A percentile compares a stretch with the other conserved stretches of the same genome.
Evolutionary conservation across 2,113 vertebrate genomes (phyloP).

Genomic region (Phycodurus eques): DNA sequence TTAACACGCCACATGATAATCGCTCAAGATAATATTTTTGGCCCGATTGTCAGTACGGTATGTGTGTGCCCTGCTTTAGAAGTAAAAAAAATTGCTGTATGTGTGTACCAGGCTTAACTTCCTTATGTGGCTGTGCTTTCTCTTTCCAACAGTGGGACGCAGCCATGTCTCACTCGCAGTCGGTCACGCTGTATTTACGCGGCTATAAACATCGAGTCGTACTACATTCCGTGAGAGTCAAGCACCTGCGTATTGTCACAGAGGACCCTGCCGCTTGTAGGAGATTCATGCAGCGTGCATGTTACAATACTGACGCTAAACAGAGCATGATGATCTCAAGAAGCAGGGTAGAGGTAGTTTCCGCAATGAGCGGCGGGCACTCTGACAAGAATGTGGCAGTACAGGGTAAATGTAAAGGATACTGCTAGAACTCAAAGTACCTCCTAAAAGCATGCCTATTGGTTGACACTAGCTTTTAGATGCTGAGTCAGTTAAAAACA

Average conservation of each 20-base stretch:
- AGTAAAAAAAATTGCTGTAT: too few relatives aligned
- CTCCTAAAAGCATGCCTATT: too few relatives aligned
- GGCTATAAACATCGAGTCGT: conserved; percentile 44
- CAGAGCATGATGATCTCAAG: neutral
- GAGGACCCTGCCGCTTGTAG: neutral
- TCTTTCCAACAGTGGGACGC: conserved; percentile 19
- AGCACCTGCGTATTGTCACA: conserved; percentile 15
- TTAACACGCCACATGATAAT: too few relatives aligned
- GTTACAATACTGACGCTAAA: conserved; percentile 1
- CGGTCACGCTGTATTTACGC: conserved; percentile 45
- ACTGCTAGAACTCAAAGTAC: too few relatives aligned
- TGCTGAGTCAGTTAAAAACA: neutral
- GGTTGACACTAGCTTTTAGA: neutral
- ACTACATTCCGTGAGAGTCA: conserved; percentile 29
- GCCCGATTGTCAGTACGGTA: neutral
- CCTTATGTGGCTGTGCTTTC: conserved; percentile 49
- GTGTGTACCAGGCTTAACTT: conserved; percentile 19
- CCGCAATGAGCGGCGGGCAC: neutral
- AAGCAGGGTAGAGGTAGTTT: neutral
- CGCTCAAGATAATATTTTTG: too few relatives aligned
- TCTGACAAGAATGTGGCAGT: neutral
- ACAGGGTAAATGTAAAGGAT: too few relatives aligned
- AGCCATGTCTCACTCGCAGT: conserved; percentile 36
- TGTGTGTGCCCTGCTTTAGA: too few relatives aligned
- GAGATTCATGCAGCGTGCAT: neutral